phyloP scores from a whole-genome alignment of 2,797 vertebrate species.

The Hydrocynus forskahlii region DNA sequence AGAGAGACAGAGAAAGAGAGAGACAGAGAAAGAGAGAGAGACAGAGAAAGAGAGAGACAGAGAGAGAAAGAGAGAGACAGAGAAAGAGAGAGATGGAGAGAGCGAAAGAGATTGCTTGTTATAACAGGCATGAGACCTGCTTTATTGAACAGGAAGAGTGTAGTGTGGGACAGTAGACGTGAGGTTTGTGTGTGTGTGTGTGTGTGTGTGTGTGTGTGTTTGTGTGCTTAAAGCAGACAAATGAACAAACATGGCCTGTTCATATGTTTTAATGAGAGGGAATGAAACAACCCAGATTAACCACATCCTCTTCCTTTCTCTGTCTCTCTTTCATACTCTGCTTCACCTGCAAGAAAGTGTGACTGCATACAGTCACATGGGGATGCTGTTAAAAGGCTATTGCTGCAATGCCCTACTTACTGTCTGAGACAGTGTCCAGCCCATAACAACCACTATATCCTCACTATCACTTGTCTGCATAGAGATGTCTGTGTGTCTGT shows the following conservation, averaged over 20 bases:
- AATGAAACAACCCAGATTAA: neutral
- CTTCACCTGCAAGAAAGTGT: neutral
- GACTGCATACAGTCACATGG: neutral
- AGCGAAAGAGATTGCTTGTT: too few relatives aligned
- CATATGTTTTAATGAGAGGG: neutral
- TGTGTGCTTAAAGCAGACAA: neutral
- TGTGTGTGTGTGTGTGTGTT: neutral
- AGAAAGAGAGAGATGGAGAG: too few relatives aligned
- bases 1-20: too few relatives aligned
- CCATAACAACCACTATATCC: neutral
- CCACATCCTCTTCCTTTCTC: constrained; percentile 22
- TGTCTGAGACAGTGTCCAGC: neutral
- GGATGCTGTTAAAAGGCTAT: neutral
- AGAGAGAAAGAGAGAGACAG: too few relatives aligned
- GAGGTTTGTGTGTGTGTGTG: constrained; percentile 3
- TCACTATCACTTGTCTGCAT: neutral
- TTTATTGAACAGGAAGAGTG: neutral
- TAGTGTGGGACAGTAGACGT: neutral
- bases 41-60: too few relatives aligned
- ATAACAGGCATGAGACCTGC: too few relatives aligned
- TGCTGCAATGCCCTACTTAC: neutral
- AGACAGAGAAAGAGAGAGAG: too few relatives aligned
- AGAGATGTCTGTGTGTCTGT: neutral
- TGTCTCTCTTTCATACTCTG: neutral
- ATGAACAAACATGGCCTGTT: neutral